These are phyloP conservation scores for Megalurothrips usitatus DNA, from an alignment of 2,888 invertebrate species.

Conservation along the genomic window DNA sequence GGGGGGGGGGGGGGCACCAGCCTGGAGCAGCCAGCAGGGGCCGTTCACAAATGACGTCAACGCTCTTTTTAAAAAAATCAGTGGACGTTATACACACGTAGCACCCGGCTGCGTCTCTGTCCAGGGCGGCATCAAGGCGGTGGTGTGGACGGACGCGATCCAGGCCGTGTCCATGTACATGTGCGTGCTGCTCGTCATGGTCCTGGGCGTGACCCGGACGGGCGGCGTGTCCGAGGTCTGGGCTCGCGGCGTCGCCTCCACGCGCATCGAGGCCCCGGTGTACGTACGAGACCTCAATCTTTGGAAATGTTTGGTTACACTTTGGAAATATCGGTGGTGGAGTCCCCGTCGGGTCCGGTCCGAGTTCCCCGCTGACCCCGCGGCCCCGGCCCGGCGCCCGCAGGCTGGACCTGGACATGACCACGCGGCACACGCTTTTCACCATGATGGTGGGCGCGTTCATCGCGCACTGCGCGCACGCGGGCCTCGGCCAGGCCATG, in stretches of 20 bases:
- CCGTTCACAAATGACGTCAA: no score
- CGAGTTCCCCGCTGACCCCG: no score
- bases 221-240: constrained; percentile 58
- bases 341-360: no score
- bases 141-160: constrained; percentile 59
- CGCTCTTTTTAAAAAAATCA: no score
- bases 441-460: constrained; percentile 51
- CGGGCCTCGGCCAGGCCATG: background rate
- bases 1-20: no score
- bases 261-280: constrained; percentile 59
- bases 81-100: no score
- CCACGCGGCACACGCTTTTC: constrained; percentile 56
- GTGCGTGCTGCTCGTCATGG: constrained; percentile 53
- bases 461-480: constrained; percentile 43
- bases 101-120: background rate
- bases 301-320: no score
- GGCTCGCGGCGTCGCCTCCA: constrained; percentile 53
- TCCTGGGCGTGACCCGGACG: constrained; percentile 50
- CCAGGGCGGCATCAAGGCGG: constrained; percentile 58
- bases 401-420: constrained; percentile 58
- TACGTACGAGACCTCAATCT: constrained; percentile 48
- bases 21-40: no score
- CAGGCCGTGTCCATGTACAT: constrained; percentile 56
- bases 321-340: no score
- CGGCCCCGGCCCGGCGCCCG: no score